Base-by-base conservation (phyloP, 2,113 vertebrate species). In the Abramis brama region DNA sequence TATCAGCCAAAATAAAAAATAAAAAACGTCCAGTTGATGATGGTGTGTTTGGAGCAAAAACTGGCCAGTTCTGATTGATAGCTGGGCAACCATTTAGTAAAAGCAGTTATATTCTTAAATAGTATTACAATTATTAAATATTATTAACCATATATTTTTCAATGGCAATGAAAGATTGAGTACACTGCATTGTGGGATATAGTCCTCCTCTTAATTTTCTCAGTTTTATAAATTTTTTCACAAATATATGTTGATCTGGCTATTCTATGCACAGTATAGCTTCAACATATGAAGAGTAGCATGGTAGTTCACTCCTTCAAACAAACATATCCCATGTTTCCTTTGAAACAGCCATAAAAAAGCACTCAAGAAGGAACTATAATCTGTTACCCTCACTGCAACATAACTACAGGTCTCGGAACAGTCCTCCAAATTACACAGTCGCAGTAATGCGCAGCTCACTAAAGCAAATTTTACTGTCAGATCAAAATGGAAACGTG, bases 341-440 rank as follows among this genome's bases (percentile, higher is more conserved):
- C 68, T 77, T 21, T 30, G 74, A 77, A 77, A 50, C 47, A 21
- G 47, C 27, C 8, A 2, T 55, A 77, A 77, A 76, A 66, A 77
- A 77, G 47, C 47, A 33, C 45, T 33, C 45, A 77, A 5, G 45
- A 47, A 55, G 13, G 15, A 27, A 19, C n/a, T 30, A 57, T 43
- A 66, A 70, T 25, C 45, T 12, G 23, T 59, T 57, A 25, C n/a
- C 27, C 60, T 45, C 30, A 23, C 11, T 55, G 47, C 27, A 59
- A 45, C 57, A 30, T 62, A 85, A 80, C 52, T 60, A 73, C 33
- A 74, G 25, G 77, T 23, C 68, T 73, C 70, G 36, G 77, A 70
- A 45, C 19, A 74, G 39, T 39, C 33, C 52, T 60, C 66, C 5
- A 80, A 79, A 80, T 86, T 86, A 86, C n/a, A 86, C 15, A 73